Evolutionary conservation across 2,113 vertebrate genomes (phyloP), one percentile per base, ranked within the genome.

Genomic region (Eudyptes chrysolophus): DNA sequence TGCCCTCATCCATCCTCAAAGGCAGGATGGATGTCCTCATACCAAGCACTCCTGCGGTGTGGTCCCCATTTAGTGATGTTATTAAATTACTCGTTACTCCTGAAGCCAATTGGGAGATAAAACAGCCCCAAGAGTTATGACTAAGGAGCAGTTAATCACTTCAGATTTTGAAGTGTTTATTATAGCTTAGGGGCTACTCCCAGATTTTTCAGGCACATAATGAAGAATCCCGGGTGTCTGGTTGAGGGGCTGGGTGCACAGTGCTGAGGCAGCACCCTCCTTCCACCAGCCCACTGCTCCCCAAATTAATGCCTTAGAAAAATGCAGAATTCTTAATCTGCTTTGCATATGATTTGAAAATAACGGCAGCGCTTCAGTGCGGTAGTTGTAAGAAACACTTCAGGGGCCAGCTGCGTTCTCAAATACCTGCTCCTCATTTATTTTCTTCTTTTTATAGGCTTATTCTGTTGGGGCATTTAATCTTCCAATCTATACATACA

Each of bases 311-410:
- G 70, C 83, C 51, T 85, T 54, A 61, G 66, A 97, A 96, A 97
- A 97, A 94, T 81, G 83, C 81, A 94, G 89, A 96, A 85, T 87
- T 93, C 64, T 97, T 96, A 95, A 96, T 87, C 74, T 88, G 65
- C 80, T 96, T 96, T 87, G 65, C 36, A 42, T 36, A 79, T 62
- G 87, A 85, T 78, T 84, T 90, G 89, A 93, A 95, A 95, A 92
- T 93, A 89, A 64, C 19, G 60, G 79, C 87, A 94, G 83, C 1
- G 10, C 61, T 92, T 95, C 38, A 55, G 74, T 22, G 22, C 3
- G 1, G 52, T 34, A 58, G 52, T 18, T 51, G 38, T 69, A 60
- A 90, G 64, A 40, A 84, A 68, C 0, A 9, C 55, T 66, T 16
- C 25, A 51, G 42, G 30, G 82, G 76, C 16, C 27, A 70, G 20